Evolutionary conservation across 2,797 vertebrate genomes (phyloP).

Genomic region (Sebastes steindachneri): DNA sequence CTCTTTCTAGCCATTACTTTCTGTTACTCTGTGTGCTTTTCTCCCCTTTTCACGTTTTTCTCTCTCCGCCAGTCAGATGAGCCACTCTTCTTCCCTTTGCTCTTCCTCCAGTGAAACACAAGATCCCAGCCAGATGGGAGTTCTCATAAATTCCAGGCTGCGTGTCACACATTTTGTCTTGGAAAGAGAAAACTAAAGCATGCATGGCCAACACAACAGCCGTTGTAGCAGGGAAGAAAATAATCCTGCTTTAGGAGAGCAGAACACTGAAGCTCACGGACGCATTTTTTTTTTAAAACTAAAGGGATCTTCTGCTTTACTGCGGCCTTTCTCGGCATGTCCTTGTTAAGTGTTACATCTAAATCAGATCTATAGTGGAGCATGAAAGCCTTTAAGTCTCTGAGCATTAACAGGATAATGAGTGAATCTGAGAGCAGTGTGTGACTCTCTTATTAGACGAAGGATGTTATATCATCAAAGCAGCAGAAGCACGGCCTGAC

Average conservation of each 20-base stretch:
- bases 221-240: constrained; percentile 13
- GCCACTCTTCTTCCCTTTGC: constrained; percentile 22
- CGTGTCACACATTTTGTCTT: constrained; percentile 55
- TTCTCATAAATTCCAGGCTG: constrained; percentile 61
- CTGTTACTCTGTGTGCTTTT: constrained; percentile 3
- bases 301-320: constrained; percentile 23
- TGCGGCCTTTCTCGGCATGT: constrained; percentile 4
- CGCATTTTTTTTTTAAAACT: constrained; percentile 1
- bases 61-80: constrained; percentile 25
- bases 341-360: constrained; percentile 27
- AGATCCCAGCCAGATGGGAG: constrained; percentile 50
- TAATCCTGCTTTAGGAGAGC: constrained; percentile 16
- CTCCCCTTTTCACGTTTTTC: constrained; percentile 5
- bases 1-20: constrained; percentile 13
- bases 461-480: constrained; percentile 43
- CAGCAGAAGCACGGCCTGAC: constrained; percentile 6
- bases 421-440: constrained; percentile 23
- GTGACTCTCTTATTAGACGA: constrained; percentile 27
- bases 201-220: constrained; percentile 38
- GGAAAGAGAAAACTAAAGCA: constrained; percentile 43
- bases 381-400: constrained; percentile 36
- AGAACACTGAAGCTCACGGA: constrained; percentile 31
- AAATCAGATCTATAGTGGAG: constrained; percentile 13
- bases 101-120: constrained; percentile 49
- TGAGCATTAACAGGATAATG: constrained; percentile 30